Base-by-base conservation (phyloP, 1,140 invertebrate species). In the Nymphalis io region DNA sequence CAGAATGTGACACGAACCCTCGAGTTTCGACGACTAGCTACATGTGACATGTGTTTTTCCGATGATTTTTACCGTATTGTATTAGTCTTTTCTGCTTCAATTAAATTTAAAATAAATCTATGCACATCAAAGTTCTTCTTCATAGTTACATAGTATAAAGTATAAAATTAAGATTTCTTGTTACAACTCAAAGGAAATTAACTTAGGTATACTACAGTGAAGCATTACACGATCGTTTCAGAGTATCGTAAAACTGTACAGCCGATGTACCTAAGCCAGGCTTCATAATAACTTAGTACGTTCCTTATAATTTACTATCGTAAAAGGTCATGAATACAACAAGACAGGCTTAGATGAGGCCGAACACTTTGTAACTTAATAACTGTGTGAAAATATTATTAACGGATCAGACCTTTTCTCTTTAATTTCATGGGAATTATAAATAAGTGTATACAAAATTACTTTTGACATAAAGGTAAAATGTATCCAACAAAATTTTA, bases 261-360 rank as follows among this genome's bases (percentile, higher is more conserved):
- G 11, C 11, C 6, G n/a, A 15, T 10, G 51, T 55, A 55, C 23
- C 51, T 55, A 27, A 55, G 51, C 3, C 23, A 27, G 23, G 3
- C 51, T 11, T 51, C 46, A 27, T 55, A 27, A 13, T 55, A 27
- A 27, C 51, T 55, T 27, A 53, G 51, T 27, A 55, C 21, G 20
- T 55, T 23, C 51, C 51, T 55, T 55, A 21, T 55, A 55, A 55
- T 55, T 55, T 55, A 13, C 20, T 27, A 27, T 55, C 51, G 13
- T 55, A 55, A 55, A 44, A 55, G 21, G 51, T 27, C 21, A 55
- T 55, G 27, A 55, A 12, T 55, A 27, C 12, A 51, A 51, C 1
- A 55, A 55, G 46, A 51, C 46, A 27, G 23, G 51, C 51, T 27
- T n/a, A 51, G 16, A 55, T 55, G 20, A 27, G 0, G 51, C 3